Percentiles rank a stretch among this genome's conserved stretches.
Conservation (phyloP, 2,797 vertebrate genomes). For the Brachyalestes nurse region DNA sequence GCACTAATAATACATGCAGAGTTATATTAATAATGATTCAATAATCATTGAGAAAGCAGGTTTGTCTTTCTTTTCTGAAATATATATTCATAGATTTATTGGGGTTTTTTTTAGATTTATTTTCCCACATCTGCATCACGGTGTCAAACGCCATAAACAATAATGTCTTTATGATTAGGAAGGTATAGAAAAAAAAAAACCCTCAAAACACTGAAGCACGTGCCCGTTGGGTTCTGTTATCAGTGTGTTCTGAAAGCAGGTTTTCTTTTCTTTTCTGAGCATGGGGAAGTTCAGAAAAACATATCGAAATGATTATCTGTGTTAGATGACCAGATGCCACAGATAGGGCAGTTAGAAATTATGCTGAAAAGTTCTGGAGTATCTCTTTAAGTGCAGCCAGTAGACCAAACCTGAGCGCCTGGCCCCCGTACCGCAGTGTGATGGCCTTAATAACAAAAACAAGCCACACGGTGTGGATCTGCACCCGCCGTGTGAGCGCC, state of each 20-base stretch:
- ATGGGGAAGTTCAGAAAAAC: background rate
- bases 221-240: background rate
- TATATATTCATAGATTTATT: too few relatives aligned
- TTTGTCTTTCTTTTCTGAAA: too few relatives aligned
- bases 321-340: background rate
- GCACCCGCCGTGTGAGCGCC: conserved; percentile 80
- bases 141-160: background rate
- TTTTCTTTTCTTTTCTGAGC: background rate
- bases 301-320: background rate
- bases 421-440: conserved; percentile 74
- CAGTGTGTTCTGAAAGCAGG: background rate
- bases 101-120: too few relatives aligned
- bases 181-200: too few relatives aligned
- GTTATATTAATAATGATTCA: too few relatives aligned
- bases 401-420: conserved; percentile 60
- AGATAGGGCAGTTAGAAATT: background rate
- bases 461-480: conserved; percentile 80
- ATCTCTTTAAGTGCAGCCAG: conserved; percentile 42
- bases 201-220: background rate
- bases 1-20: too few relatives aligned
- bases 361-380: background rate
- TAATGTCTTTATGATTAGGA: background rate
- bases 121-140: background rate
- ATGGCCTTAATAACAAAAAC: conserved; percentile 84
- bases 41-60: too few relatives aligned